Base-by-base conservation (phyloP, 2,113 vertebrate species). In the Petromus typicus region DNA sequence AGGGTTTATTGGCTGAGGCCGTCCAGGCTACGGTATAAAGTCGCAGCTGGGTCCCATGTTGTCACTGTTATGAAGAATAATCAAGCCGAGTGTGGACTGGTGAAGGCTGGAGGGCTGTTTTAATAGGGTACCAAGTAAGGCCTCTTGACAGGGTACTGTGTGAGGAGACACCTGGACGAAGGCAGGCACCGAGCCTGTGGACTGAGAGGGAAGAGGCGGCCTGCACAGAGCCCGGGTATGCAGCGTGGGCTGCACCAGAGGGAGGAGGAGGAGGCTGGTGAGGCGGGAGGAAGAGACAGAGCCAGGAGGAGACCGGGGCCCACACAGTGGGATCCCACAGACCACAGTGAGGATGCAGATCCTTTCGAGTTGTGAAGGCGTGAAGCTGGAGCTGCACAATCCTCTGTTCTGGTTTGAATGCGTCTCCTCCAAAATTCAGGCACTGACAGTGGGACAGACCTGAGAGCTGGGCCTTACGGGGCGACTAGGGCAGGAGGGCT, bases 151-250 rank as follows among this genome's bases (percentile, higher is more conserved):
- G 80, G 45, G 12, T 25, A 12, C 14, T 66, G 1, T 20, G 14
- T 57, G 51, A 45, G 48, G 59, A 86, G 20, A 91, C 45, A 61
- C 25, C 37, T 43, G 22, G 73, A 45, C 1, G 13, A 54, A n/a
- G 40, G 34, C 12, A 76, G 48, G 64, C 16, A 67, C 3, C 18
- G 14, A 25, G 48, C 13, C 59, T 34, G 11, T 43, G 54, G 66
- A 18, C 10, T 37, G 4, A 0, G 30, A 59, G 27, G 16, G 40
- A 37, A 59, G 54, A 5, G 16, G 67, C 56, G 17, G 16, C 25
- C 48, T 22, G 7, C 7, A 13, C 14, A 7, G 20, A 66, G 14
- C 51, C 48, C 17, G 0, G 4, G 11, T 54, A 23, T 43, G 6
- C 64, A 17, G 59, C 11, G 30, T 13, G 5, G 43, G 23, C 59